phyloP scores from a whole-genome alignment of 2,797 vertebrate species.

The Gymnopithys bicolor region DNA sequence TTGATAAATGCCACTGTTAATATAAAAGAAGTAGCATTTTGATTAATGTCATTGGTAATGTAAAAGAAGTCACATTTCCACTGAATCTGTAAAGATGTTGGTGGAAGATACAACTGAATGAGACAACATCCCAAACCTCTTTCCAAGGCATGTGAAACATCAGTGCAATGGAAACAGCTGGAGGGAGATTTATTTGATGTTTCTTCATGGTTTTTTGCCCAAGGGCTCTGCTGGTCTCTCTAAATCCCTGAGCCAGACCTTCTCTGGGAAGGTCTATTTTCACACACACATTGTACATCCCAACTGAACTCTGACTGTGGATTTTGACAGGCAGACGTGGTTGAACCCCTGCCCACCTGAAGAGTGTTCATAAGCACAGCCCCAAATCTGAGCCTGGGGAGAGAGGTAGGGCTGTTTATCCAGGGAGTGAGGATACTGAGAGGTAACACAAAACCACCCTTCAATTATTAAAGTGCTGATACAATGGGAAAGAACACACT shows the following conservation, averaged over 20 bases:
- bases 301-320: not conserved
- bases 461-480: not conserved
- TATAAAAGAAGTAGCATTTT: not conserved
- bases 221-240: not conserved
- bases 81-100: not conserved
- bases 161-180: not conserved
- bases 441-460: not conserved
- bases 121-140: not conserved
- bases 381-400: not conserved
- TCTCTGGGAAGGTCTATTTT: not conserved
- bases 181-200: not conserved
- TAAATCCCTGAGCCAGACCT: not conserved
- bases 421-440: not conserved
- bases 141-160: not conserved
- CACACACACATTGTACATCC: not conserved
- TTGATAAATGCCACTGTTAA: slow-evolving; percentile 50
- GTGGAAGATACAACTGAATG: not conserved
- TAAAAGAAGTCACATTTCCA: not conserved
- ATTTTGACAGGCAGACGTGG: not conserved
- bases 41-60: not conserved
- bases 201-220: not conserved
- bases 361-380: not conserved
- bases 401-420: not conserved
- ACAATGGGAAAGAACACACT: not conserved
- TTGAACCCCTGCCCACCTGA: not conserved